Conservation (phyloP, 2,113 vertebrate genomes). For the Mesoclemmys tuberculata region DNA sequence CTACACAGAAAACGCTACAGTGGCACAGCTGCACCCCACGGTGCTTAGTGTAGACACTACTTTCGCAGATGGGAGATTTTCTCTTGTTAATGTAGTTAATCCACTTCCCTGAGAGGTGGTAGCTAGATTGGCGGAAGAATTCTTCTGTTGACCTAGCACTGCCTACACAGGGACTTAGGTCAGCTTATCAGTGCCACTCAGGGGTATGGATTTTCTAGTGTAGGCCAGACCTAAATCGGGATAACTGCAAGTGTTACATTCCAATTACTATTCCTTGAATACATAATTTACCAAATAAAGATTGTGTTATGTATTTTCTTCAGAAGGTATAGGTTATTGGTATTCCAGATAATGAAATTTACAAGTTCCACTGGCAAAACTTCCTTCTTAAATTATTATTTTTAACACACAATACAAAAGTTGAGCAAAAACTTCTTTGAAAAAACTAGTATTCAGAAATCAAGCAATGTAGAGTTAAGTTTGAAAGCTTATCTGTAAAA, state of each 20-base stretch:
- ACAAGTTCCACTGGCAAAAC: background rate
- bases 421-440: background rate
- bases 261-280: constrained; percentile 47
- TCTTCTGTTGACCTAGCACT: background rate
- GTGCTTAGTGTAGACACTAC: background rate
- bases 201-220: background rate
- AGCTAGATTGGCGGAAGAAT: background rate
- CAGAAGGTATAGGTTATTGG: constrained; percentile 1
- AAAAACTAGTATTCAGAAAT: background rate
- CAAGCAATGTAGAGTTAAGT: background rate
- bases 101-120: background rate
- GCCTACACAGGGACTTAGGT: background rate
- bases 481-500: constrained; percentile 41
- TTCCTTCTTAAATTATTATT: constrained; percentile 6
- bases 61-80: background rate
- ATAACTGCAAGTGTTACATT: constrained; percentile 56
- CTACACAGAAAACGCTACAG: no score
- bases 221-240: constrained; percentile 30
- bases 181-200: background rate
- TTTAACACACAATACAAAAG: background rate
- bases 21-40: no score
- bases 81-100: background rate
- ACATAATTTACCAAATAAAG: constrained; percentile 51
- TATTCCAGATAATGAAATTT: constrained; percentile 9
- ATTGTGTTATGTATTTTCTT: background rate